Base-by-base conservation (phyloP, 2,888 invertebrate species). In the Pristionchus mayeri region DNA sequence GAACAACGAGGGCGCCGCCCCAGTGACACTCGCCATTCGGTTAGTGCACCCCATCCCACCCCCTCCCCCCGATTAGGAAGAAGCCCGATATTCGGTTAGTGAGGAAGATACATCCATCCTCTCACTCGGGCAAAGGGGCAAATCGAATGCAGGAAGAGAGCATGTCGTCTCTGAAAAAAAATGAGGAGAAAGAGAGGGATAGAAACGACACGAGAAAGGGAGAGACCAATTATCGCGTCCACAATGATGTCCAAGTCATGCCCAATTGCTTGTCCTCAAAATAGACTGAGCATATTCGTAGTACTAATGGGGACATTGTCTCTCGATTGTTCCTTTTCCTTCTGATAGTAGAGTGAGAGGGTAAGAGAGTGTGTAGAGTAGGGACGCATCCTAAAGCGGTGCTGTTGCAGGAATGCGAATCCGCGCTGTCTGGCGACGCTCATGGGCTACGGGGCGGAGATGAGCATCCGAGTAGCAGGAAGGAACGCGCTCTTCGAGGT, bases 1-100 rank as follows among this genome's bases (percentile, higher is more conserved):
- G 86, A 98, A 99, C 93, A 96, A 96, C 83, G 98, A 98, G 92
- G 96, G 97, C 0, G 95, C 98, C 11, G 97, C 97, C 90, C 98
- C 98, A 1, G 94, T 98, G 84, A 94, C 98, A 21, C 97, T 98
- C 98, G 98, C 98, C 0, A 97, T 98, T 2, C 97, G 97, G 71
- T 71, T 24, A 71, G 71, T 44, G 6, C 13, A 71, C n/a, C n/a
- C n/a, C n/a, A n/a, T n/a, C n/a, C n/a, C n/a, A n/a, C n/a, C n/a
- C n/a, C n/a, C n/a, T n/a, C n/a, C n/a, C n/a, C n/a, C n/a, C n/a
- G n/a, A n/a, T n/a, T n/a, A n/a, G n/a, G 40, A 24, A 40, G 11
- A 50, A 76, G 37, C 37, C 44, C 7, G 44, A 44, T 6, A 44
- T 44, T 44, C 44, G 6, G 44, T 44, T 44, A 44, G 44, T 6